These are phyloP conservation scores for Pomatostomus ruficeps DNA, from an alignment of 2,113 vertebrate genomes.

Conservation along the genomic window DNA sequence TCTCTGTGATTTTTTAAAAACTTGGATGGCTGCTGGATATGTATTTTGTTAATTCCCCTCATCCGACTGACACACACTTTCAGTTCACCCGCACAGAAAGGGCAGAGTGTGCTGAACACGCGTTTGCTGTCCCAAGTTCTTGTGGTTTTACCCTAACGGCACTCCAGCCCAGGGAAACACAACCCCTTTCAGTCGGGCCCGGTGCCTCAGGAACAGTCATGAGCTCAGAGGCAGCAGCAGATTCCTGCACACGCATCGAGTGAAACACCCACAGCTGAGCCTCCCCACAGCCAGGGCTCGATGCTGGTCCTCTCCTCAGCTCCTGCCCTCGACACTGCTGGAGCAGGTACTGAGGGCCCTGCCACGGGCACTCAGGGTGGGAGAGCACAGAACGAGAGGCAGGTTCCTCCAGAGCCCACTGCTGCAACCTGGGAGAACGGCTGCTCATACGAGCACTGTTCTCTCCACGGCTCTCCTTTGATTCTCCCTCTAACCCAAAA, in stretches of 20 bases:
- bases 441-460: background rate
- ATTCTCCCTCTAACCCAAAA: background rate
- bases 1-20: background rate
- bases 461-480: background rate
- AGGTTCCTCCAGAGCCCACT: background rate
- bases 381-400: background rate
- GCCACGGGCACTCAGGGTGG: rapidly evolving
- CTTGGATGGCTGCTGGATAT: background rate
- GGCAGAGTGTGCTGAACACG: background rate
- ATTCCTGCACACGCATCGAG: rapidly evolving
- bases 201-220: background rate
- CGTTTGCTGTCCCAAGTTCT: rapidly evolving
- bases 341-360: background rate
- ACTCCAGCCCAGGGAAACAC: background rate
- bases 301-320: background rate
- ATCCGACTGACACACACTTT: background rate
- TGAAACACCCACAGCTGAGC: background rate
- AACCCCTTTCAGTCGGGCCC: background rate
- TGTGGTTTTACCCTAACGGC: background rate
- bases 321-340: background rate
- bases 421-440: rapidly evolving
- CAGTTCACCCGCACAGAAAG: background rate
- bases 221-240: background rate
- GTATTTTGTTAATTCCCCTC: background rate
- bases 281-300: background rate